These are phyloP conservation scores for Smithornis capensis DNA, from an alignment of 2,113 vertebrate genomes.

Conservation along the genomic window DNA sequence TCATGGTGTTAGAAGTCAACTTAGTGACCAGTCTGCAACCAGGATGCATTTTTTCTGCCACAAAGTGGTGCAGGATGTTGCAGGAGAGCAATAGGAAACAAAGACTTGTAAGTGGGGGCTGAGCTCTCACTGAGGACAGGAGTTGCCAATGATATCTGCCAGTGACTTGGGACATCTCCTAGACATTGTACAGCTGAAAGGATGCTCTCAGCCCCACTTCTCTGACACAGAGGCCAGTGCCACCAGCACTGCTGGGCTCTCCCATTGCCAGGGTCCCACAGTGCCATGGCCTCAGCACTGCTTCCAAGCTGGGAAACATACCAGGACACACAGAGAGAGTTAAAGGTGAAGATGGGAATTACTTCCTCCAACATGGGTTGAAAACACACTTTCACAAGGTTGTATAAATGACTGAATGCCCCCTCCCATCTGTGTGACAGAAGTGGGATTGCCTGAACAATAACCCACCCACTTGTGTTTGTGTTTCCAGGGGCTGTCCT, in stretches of 20 bases:
- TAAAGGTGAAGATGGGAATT: background rate
- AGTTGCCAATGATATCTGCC: background rate
- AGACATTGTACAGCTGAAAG: fast-evolving
- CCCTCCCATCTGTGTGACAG: fast-evolving
- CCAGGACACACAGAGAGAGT: fast-evolving
- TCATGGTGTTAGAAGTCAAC: fast-evolving
- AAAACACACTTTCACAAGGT: background rate
- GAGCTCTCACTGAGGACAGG: background rate
- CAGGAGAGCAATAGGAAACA: background rate
- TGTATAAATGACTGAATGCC: background rate
- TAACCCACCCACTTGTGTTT: background rate
- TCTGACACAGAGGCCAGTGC: fast-evolving
- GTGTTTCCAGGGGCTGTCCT: background rate
- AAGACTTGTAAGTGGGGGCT: background rate
- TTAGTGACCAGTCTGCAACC: background rate
- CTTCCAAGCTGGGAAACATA: background rate
- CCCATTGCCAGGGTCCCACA: background rate
- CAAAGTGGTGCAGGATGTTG: background rate
- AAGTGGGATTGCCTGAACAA: background rate
- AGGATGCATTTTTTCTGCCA: fast-evolving
- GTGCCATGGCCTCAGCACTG: background rate
- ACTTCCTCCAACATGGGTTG: fast-evolving
- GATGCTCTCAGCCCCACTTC: background rate
- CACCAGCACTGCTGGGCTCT: background rate
- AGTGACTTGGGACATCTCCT: background rate